Base-by-base conservation (phyloP, 2,888 invertebrate genomes). In the Lasioglossum oenotherae region DNA sequence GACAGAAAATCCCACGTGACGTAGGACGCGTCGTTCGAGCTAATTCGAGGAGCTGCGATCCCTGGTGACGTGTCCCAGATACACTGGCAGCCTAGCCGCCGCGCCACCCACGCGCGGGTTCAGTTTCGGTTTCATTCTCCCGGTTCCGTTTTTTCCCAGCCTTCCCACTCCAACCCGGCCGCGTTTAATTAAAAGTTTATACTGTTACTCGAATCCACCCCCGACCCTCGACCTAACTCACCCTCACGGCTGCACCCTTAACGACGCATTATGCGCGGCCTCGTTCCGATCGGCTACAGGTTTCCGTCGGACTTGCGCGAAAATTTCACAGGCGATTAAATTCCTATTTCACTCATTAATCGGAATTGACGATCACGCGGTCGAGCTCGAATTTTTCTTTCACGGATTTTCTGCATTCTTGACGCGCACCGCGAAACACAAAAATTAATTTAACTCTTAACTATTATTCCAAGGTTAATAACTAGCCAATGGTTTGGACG, bases 141-240 rank as follows among this genome's bases (percentile, higher is more conserved):
- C 53, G 31, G 60, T 27, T 16, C 72, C 73, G 23, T 27, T 78
- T 38, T 38, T 23, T 46, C 10, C 53, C 23, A 4, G 1, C 23
- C 53, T n/a, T 16, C 53, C 38, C 31, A 3, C 23, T 3, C n/a
- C n/a, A 19, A 49, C 69, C 35, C 14, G 31, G 60, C 31, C 64
- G 23, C 49, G 71, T 80, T 83, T 76, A 75, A 76, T 83, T 80
- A 80, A 71, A 82, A 82, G 80, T 75, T 82, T 75, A 72, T 73
- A 35, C 67, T 64, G 67, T 41, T 79, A 74, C 44, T 57, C 57
- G 69, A 23, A 38, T 35, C 31, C 41, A 44, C 0, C 16, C 60
- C 31, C 60, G 1, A 27, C 31, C 31, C 60, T 31, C 60, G 60
- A 64, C 27, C 27, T 16, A 31, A 0, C 60, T 16, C 31, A 64